A percentile compares a stretch with the other conserved stretches of the same genome.
Conservation (phyloP, 2,888 invertebrate species). For the Xestoiulus laeticollis region DNA sequence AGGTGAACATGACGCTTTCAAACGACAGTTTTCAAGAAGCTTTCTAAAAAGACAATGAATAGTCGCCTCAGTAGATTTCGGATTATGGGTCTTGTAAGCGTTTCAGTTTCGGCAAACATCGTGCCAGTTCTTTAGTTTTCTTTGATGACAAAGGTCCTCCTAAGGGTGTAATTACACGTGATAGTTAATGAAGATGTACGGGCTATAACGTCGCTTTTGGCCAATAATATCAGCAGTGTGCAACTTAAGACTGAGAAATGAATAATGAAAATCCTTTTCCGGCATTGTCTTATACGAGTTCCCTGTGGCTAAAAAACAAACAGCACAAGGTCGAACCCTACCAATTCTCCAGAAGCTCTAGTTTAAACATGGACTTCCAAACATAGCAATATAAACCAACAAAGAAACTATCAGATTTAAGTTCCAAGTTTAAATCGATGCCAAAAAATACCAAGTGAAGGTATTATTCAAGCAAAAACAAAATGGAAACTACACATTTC, state of each 20-base stretch:
- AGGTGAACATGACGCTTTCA: not conserved
- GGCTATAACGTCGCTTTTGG: not conserved
- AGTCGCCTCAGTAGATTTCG: not conserved
- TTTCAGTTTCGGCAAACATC: not conserved
- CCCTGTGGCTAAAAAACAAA: not conserved
- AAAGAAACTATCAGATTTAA: not conserved
- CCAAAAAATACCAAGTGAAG: not conserved
- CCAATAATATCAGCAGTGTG: not conserved
- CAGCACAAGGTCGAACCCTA: not conserved
- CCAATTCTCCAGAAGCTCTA: not conserved
- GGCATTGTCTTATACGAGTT: not conserved
- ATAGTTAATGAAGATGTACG: not conserved
- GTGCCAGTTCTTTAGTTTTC: not conserved
- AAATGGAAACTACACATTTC: too few species aligned
- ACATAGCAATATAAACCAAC: not conserved
- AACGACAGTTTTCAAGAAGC: not conserved
- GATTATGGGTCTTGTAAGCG: not conserved
- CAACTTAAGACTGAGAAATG: not conserved
- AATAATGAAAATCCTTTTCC: constrained; percentile 34
- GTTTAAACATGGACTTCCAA: not conserved
- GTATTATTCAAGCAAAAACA: too few species aligned
- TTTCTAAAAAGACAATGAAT: constrained; percentile 34
- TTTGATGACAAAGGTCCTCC: constrained; percentile 33
- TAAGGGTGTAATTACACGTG: constrained; percentile 3
- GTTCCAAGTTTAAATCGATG: not conserved